Evolutionary conservation across 2,888 invertebrate species (phyloP), one percentile per base, ranked within the genome.

Genomic region (Catocala nupta): DNA sequence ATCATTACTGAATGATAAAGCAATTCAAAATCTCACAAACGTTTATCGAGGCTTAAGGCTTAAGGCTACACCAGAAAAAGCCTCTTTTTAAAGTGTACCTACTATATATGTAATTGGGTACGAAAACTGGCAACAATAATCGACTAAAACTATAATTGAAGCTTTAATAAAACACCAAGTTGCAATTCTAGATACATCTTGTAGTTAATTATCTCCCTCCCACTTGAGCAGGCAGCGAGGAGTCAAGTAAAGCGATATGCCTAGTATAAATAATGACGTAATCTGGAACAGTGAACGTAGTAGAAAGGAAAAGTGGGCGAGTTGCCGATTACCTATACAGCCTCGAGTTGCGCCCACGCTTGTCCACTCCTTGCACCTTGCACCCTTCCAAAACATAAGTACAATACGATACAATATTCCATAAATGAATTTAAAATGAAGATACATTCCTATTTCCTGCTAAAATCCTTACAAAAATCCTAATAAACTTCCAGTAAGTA

Each of bases 221-320:
- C 53, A 73, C 56, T 59, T 25, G 25, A 67, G 65, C 65, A 66
- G 61, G 66, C 69, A 67, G 33, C 45, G 78, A 81, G 81, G 76
- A 77, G 71, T 67, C 78, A 77, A 70, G 66, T 76, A 75, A 65
- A 75, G 66, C 70, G 71, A 76, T 70, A 72, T 9, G 47, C 57
- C 56, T 72, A 76, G 77, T 71, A 75, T 64, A 69, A 65, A 71
- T 67, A 74, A 82, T 93, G 92, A 93, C 92, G 93, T 93, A 93
- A 93, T 91, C 88, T 89, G 90, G 91, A 90, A 80, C 90, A 84
- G 90, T 89, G 90, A 91, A 89, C 87, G 90, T 86, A 81, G 83
- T 86, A 79, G 93, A 93, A 92, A 93, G 93, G 92, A 93, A 92
- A 92, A 93, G 93, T 93, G 92, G 92, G 92, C 93, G 92, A 86